Evolutionary conservation across 2,113 vertebrate genomes (phyloP).

Genomic region (Myiagra hebetior): DNA sequence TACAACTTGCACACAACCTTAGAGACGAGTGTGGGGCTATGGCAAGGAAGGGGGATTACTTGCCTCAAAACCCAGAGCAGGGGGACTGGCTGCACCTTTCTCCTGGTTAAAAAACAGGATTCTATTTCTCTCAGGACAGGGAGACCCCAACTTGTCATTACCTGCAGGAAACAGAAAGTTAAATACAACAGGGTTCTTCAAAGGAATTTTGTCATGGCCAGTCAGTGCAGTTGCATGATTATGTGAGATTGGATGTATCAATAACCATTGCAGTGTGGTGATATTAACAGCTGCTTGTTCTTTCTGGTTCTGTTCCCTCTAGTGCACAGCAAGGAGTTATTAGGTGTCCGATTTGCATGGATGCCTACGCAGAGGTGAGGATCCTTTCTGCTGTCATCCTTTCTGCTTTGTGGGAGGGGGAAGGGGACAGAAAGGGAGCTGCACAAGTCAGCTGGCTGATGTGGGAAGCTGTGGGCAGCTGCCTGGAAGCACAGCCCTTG

Average conservation of each 20-base stretch:
- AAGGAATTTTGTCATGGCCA: neutral
- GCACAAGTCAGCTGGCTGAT: too few species aligned
- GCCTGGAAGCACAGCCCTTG: neutral
- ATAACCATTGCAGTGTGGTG: too few species aligned
- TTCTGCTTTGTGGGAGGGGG: neutral
- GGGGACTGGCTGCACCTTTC: too few species aligned
- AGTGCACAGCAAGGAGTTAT: too few species aligned
- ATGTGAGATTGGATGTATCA: accelerated
- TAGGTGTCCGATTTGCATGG: too few species aligned
- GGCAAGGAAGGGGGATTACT: neutral
- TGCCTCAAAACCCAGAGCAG: too few species aligned
- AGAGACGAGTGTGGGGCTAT: neutral
- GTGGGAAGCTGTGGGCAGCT: neutral
- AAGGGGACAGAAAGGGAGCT: neutral
- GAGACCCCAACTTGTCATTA: neutral
- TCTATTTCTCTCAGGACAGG: neutral
- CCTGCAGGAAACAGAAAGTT: neutral
- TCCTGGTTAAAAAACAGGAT: neutral
- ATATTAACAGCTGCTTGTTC: neutral
- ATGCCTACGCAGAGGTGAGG: too few species aligned
- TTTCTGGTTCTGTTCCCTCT: too few species aligned
- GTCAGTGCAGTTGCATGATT: neutral
- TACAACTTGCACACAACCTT: neutral
- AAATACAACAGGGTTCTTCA: neutral
- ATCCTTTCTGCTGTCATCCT: neutral